phyloP scores from a whole-genome alignment of 2,113 vertebrate genomes.

The Argyrosomus japonicus region DNA sequence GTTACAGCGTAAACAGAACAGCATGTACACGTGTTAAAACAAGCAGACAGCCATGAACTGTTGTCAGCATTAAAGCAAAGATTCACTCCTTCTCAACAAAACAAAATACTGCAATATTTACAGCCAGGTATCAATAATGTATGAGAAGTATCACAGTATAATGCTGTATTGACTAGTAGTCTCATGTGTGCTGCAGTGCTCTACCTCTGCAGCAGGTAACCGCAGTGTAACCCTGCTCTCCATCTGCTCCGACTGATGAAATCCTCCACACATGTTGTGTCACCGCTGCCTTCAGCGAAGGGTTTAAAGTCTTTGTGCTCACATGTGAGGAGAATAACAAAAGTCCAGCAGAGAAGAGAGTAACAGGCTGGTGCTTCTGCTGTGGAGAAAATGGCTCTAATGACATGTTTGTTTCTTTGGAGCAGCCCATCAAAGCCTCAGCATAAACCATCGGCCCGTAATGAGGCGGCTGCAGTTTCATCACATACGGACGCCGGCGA shows the following conservation, averaged over 20 bases:
- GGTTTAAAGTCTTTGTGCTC: slow-evolving; percentile 19
- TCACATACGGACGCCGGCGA: slow-evolving; percentile 37
- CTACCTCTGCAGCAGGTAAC: slow-evolving; percentile 20
- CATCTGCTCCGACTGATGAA: slow-evolving; percentile 54
- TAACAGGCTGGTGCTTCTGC: not conserved
- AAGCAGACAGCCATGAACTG: not conserved
- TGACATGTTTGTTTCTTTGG: slow-evolving; percentile 61
- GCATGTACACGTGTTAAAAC: not conserved
- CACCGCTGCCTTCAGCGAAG: slow-evolving; percentile 17
- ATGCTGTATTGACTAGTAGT: slow-evolving; percentile 2
- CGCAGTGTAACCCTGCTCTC: slow-evolving; percentile 14
- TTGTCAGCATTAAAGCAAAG: not conserved
- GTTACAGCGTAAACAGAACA: not conserved
- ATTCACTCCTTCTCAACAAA: not conserved
- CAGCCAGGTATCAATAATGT: slow-evolving; percentile 3
- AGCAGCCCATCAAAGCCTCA: slow-evolving; percentile 50
- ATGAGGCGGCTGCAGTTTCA: slow-evolving; percentile 47
- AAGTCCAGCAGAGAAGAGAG: slow-evolving; percentile 43
- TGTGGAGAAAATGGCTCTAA: slow-evolving; percentile 53
- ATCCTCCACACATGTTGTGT: slow-evolving; percentile 40
- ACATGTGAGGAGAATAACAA: slow-evolving; percentile 44
- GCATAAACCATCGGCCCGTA: slow-evolving; percentile 19
- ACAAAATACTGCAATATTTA: not conserved
- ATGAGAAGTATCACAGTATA: not conserved
- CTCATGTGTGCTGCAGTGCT: not conserved